phyloP scores from a whole-genome alignment of 2,888 invertebrate species.

The Conistra vaccinii region DNA sequence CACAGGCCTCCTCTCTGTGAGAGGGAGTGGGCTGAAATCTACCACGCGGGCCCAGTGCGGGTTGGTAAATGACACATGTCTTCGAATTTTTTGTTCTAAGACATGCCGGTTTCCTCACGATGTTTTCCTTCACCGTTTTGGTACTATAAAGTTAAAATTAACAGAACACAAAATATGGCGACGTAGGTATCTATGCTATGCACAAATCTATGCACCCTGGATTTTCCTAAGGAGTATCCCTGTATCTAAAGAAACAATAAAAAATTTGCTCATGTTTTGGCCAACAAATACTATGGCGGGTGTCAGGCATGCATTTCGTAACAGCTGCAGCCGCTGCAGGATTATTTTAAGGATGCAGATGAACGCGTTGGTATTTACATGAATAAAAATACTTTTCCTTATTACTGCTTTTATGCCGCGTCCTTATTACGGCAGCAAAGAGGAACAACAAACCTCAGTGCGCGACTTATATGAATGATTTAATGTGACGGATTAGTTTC shows the following conservation, averaged over 20 bases:
- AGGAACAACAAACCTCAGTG: background rate
- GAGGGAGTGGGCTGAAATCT: too few relatives aligned
- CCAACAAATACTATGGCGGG: background rate
- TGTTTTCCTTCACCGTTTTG: too few relatives aligned
- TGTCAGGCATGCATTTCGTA: background rate
- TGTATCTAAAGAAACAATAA: background rate
- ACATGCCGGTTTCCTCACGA: too few relatives aligned
- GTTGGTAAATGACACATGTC: too few relatives aligned
- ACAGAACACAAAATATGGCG: too few relatives aligned
- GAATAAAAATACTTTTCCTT: conserved; percentile 22
- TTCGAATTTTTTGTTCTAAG: too few relatives aligned
- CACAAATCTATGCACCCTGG: background rate
- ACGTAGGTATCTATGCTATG: too few relatives aligned
- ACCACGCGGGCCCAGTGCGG: too few relatives aligned
- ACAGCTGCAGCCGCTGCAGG: background rate
- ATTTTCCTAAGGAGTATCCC: background rate
- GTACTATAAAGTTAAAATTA: too few relatives aligned
- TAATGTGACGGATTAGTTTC: background rate
- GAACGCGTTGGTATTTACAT: conserved; percentile 2
- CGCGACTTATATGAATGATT: background rate
- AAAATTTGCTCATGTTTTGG: background rate
- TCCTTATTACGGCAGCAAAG: background rate
- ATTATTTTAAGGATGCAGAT: conserved; percentile 24
- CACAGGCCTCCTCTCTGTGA: too few relatives aligned
- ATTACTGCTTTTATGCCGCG: background rate